Conservation (phyloP, 2,888 invertebrate genomes). For the Pollenia griseotomentosa region DNA sequence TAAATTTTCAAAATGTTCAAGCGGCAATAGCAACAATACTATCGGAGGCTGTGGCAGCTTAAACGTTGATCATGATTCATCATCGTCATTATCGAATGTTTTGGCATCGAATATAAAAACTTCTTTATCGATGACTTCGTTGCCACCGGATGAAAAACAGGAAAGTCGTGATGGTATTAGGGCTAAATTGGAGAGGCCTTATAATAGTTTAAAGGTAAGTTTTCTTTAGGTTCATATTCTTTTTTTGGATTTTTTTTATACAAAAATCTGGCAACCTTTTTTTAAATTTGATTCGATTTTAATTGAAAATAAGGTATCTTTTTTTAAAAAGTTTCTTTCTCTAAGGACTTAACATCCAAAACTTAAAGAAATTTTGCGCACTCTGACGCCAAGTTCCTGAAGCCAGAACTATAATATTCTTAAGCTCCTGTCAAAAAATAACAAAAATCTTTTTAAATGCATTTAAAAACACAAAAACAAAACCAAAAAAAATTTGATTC, state of each 20-base stretch:
- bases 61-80: slow-evolving; percentile 54
- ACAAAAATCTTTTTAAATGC: no score
- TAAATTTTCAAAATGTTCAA: slow-evolving; percentile 69
- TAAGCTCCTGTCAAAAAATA: no score
- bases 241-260: background rate
- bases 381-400: no score
- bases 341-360: no score
- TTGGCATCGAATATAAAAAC: slow-evolving; percentile 79
- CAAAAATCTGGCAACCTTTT: no score
- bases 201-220: slow-evolving; percentile 90
- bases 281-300: no score
- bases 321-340: no score
- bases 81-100: slow-evolving; percentile 75
- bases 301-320: no score
- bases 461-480: no score
- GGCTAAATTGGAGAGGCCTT: slow-evolving; percentile 89
- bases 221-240: background rate
- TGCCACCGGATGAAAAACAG: slow-evolving; percentile 87
- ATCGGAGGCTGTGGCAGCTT: slow-evolving; percentile 19
- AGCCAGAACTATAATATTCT: no score
- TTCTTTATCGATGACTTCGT: slow-evolving; percentile 89
- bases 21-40: slow-evolving; percentile 35
- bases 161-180: slow-evolving; percentile 85
- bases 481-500: no score
- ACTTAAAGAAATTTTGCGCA: no score